Conservation (phyloP, 2,797 vertebrate species). For the Characodon lateralis region DNA sequence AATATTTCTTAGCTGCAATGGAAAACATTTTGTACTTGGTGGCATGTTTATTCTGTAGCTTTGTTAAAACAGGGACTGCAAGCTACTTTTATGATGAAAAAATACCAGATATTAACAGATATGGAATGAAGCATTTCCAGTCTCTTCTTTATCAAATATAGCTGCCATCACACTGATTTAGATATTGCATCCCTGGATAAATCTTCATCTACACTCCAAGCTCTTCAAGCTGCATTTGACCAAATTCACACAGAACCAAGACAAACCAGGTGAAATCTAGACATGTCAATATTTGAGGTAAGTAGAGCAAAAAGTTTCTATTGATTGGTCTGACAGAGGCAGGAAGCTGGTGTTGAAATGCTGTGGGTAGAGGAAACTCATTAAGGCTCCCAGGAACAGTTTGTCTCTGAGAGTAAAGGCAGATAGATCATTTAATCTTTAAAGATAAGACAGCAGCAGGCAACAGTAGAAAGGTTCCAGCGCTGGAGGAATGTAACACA, state of each 20-base stretch:
- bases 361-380: slow-evolving; percentile 4
- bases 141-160: background rate
- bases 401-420: background rate
- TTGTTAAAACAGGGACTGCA: background rate
- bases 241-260: background rate
- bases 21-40: background rate
- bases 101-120: background rate
- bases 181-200: background rate
- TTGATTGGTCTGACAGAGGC: background rate
- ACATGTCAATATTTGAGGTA: slow-evolving; percentile 1
- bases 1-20: background rate
- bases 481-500: background rate
- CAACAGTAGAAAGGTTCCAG: background rate
- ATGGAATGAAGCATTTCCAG: too few species aligned
- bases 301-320: background rate
- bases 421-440: slow-evolving; percentile 4
- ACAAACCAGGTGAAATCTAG: background rate
- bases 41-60: background rate
- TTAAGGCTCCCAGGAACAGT: background rate
- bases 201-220: too few species aligned
- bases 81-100: background rate
- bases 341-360: background rate
- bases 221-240: background rate
- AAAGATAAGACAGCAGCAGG: background rate
- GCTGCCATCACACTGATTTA: background rate